phyloP scores from a whole-genome alignment of 2,797 vertebrate species.

The Catamblyrhynchus diadema region DNA sequence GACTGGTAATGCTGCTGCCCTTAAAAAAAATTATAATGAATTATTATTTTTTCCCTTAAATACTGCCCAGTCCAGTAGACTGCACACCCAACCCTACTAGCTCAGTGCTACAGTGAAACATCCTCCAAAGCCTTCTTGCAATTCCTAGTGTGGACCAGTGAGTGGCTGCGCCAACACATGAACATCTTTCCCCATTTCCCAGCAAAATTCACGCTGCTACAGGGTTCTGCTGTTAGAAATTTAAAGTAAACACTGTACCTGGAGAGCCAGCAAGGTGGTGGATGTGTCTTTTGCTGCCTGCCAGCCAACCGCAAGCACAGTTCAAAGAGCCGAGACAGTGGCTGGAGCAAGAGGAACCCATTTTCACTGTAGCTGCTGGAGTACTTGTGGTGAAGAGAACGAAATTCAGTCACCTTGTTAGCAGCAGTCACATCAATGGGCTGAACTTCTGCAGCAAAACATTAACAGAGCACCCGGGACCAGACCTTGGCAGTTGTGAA shows the following conservation, averaged over 20 bases:
- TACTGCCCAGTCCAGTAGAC: neutral
- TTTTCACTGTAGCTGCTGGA: neutral
- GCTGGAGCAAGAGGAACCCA: neutral
- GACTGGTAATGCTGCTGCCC: neutral
- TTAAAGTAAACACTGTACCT: neutral
- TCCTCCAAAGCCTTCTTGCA: neutral
- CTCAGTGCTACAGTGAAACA: neutral
- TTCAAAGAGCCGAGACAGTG: neutral
- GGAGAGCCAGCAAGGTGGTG: neutral
- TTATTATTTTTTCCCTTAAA: neutral
- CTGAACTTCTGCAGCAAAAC: neutral
- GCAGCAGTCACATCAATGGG: neutral
- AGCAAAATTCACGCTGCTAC: neutral
- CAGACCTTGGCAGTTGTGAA: neutral
- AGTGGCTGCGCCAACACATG: accelerated
- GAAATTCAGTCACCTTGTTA: neutral
- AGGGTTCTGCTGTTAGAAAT: neutral
- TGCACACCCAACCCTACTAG: neutral
- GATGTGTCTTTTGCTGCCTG: neutral
- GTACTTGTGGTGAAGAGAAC: neutral
- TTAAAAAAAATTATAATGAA: neutral
- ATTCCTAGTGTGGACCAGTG: accelerated
- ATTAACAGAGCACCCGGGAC: accelerated
- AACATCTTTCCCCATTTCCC: neutral
- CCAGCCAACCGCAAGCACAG: neutral